These are phyloP conservation scores for Mizuhopecten yessoensis DNA, from an alignment of 1,140 invertebrate species.

Conservation along the genomic window DNA sequence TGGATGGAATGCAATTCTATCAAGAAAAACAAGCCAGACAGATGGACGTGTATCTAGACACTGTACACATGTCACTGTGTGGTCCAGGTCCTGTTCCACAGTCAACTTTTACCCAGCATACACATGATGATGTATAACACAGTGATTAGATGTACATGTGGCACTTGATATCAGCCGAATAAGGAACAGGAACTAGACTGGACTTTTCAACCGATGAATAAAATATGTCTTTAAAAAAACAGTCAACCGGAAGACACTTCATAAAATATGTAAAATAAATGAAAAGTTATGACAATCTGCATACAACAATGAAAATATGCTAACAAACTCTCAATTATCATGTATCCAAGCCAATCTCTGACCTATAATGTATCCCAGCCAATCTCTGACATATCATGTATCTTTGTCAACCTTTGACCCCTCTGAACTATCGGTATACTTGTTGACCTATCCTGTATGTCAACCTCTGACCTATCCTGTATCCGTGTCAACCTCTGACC, in stretches of 20 bases:
- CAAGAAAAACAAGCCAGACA: background rate
- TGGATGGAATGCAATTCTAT: conserved; percentile 10
- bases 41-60: background rate
- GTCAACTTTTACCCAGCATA: too few relatives aligned
- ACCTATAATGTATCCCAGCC: background rate
- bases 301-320: too few relatives aligned
- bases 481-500: background rate
- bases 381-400: background rate
- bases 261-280: background rate
- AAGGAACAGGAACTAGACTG: background rate
- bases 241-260: background rate
- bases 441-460: background rate
- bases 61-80: too few relatives aligned
- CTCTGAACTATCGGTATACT: background rate
- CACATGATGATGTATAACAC: background rate
- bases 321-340: background rate
- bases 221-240: background rate
- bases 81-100: background rate
- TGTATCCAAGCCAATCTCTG: background rate
- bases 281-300: background rate
- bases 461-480: background rate
- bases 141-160: background rate
- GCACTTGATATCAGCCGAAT: background rate
- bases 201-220: background rate
- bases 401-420: background rate